Conservation (phyloP, 2,888 invertebrate species). For the Mythimna loreyi region DNA sequence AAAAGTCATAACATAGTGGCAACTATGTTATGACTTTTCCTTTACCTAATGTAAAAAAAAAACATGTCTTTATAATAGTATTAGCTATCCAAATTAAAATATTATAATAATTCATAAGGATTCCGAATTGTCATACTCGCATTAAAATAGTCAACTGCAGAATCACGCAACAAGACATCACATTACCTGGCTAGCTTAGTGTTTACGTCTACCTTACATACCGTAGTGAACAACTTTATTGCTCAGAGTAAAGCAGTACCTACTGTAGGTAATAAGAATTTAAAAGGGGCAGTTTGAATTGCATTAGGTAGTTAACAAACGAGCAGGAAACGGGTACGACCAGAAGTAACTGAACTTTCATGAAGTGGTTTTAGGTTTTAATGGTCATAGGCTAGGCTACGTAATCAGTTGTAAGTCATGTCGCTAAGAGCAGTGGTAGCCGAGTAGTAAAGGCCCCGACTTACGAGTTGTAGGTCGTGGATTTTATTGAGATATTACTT, state of each 20-base stretch:
- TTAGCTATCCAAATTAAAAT: not conserved
- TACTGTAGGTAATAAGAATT: constrained; percentile 25
- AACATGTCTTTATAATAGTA: no score
- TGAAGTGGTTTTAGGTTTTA: not conserved
- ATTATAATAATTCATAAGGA: no score
- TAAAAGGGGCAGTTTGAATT: constrained; percentile 36
- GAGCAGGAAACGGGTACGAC: not conserved
- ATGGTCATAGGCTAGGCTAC: not conserved
- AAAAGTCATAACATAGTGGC: no score
- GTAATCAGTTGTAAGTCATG: not conserved
- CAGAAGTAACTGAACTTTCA: not conserved
- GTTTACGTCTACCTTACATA: constrained; percentile 24
- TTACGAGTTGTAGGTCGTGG: no score
- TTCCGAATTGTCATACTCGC: no score
- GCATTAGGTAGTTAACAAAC: constrained; percentile 5
- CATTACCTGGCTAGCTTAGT: constrained; percentile 21
- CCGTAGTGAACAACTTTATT: constrained; percentile 37
- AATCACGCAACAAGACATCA: constrained; percentile 44
- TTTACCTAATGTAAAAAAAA: no score
- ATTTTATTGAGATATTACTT: no score
- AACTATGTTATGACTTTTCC: no score
- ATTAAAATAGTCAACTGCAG: constrained; percentile 5
- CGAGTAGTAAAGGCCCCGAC: no score
- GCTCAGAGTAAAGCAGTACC: constrained; percentile 26
- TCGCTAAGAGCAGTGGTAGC: no score